Base-by-base conservation (phyloP, 2,888 invertebrate genomes). In the Pediacus dermestoides region DNA sequence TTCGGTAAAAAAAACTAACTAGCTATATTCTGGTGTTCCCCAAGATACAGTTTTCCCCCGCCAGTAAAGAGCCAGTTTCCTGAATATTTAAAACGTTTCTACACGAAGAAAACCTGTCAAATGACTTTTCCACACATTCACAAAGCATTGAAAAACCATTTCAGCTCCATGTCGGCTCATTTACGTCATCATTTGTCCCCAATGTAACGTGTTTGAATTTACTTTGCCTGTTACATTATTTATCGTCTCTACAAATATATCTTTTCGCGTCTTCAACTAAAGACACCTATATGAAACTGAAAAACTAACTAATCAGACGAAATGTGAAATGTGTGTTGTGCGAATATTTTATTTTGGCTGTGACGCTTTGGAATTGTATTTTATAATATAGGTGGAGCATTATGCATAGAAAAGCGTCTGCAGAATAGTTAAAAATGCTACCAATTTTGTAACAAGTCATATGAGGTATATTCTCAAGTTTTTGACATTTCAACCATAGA, bases 141-240 rank as follows among this genome's bases (percentile, higher is more conserved):
- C 8, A 23, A 4, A 65, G 64, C 64, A 65, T 62, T 59, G 64
- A 65, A 67, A 66, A 65, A 66, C 60, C 64, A 64, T 65, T 67
- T 66, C 57, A 53, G 52, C 52, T 50, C 52, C 57, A 44, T 60
- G 63, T 61, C 56, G 56, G 55, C 58, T 61, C 63, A 65, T 66
- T 65, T 64, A 57, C 60, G 49, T 55, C 60, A 61, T 61, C 61
- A 63, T 48, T 52, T 55, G 53, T 53, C 52, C 55, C 53, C 48
- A 37, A 30, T 45, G 47, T 50, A 55, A 44, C 48, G 43, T 52
- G 52, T 52, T 50, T 49, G 52, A 48, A 51, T 50, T 46, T 48
- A 44, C 48, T 50, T 46, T 38, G 37, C 38, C 39, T 23, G 34
- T 39, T 52, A 16, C 48, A 52, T 50, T 48, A 50, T 52, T 50